These are phyloP conservation scores for Melanostoma scalare DNA, from an alignment of 2,888 invertebrate species.

Conservation along the genomic window DNA sequence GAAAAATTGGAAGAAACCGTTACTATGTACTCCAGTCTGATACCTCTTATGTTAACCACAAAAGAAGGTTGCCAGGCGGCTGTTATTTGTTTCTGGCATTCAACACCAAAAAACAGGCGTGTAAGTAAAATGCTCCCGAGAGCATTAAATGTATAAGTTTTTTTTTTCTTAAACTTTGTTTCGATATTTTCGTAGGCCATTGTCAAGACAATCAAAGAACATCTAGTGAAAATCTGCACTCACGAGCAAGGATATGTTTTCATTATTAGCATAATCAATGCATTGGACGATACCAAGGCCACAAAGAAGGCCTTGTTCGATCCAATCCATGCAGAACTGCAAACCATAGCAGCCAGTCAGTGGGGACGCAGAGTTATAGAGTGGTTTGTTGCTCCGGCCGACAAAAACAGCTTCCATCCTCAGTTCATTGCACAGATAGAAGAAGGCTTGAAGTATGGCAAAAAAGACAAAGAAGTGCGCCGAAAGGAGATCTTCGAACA, in stretches of 20 bases:
- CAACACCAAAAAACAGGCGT: conserved; percentile 90
- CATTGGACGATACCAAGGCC: conserved; percentile 95
- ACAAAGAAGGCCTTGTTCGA: conserved; percentile 91
- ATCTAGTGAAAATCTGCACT: conserved; percentile 89
- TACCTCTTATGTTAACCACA: conserved; percentile 87
- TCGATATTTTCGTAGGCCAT: conserved; percentile 86
- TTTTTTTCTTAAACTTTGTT: background rate
- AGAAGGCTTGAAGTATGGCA: conserved; percentile 88
- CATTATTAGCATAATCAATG: conserved; percentile 92
- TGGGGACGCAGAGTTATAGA: conserved; percentile 93
- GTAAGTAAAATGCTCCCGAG: conserved; percentile 79
- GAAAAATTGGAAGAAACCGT: conserved; percentile 90
- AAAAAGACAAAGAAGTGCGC: conserved; percentile 87
- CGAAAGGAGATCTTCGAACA: conserved; percentile 87
- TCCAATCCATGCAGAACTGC: conserved; percentile 86
- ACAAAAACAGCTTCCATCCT: conserved; percentile 92
- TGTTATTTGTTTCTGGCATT: conserved; percentile 93
- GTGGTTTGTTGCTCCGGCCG: conserved; percentile 93
- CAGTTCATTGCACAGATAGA: conserved; percentile 88
- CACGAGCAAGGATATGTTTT: conserved; percentile 95
- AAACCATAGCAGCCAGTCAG: conserved; percentile 88
- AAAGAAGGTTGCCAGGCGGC: conserved; percentile 92
- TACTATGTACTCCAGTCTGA: conserved; percentile 86
- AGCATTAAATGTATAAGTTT: background rate
- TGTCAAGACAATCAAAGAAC: conserved; percentile 93